Evolutionary conservation across 2,113 vertebrate genomes (phyloP).

Genomic region (Cheilinus undulatus): DNA sequence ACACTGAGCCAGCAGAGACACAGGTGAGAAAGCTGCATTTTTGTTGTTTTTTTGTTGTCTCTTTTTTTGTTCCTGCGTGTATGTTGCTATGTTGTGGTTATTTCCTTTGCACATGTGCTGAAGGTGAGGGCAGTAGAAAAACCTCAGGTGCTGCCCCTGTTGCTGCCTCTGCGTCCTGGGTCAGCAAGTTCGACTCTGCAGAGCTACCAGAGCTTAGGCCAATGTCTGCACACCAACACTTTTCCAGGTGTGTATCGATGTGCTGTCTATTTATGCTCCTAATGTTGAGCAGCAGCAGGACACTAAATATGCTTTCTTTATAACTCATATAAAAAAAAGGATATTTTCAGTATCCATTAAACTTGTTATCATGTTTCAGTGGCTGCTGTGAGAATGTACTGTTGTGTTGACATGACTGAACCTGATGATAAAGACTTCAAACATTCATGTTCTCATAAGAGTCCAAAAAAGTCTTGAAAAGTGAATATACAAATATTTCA

Average conservation of each 20-base stretch:
- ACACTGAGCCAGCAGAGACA: background rate
- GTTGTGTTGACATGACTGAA: no score
- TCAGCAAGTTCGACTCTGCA: background rate
- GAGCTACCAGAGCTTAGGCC: conserved; percentile 52
- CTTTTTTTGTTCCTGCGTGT: background rate
- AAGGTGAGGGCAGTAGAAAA: conserved; percentile 10
- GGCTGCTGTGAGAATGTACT: no score
- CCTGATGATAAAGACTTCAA: no score
- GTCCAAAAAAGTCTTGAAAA: no score
- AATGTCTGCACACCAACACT: conserved; percentile 52
- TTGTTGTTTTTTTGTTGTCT: rapidly evolving
- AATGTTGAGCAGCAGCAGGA: background rate
- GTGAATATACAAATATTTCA: no score
- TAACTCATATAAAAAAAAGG: no score
- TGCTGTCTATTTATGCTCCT: background rate
- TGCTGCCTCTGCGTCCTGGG: conserved; percentile 41
- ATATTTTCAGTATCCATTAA: no score
- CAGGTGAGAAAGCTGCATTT: background rate
- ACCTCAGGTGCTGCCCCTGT: conserved; percentile 34
- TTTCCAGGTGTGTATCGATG: conserved; percentile 53
- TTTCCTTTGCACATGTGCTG: conserved; percentile 14
- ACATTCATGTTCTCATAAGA: no score
- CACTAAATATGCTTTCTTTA: no score
- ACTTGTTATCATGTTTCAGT: no score
- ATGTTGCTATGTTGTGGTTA: background rate